A percentile compares a stretch with the other conserved stretches of the same genome.
Evolutionary conservation across 2,888 invertebrate species (phyloP).

Genomic region (Phorcus lineatus): DNA sequence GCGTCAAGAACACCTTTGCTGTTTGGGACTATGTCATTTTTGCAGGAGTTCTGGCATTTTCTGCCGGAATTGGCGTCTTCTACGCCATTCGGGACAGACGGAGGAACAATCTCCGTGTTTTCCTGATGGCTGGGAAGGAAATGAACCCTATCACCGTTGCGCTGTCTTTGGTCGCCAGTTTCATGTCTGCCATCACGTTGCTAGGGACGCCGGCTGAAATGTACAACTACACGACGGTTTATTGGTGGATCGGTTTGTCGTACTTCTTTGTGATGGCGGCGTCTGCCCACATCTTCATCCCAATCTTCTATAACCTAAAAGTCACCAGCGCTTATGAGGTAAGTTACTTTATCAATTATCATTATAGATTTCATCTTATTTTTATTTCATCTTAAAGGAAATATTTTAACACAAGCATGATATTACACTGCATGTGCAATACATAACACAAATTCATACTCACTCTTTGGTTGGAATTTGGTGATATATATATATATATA

Average conservation of each 20-base stretch:
- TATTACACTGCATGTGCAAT: too few species aligned
- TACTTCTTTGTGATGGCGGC: constrained; percentile 66
- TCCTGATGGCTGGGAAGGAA: constrained; percentile 67
- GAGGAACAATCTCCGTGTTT: constrained; percentile 59
- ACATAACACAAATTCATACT: too few species aligned
- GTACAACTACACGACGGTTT: constrained; percentile 68
- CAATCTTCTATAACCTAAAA: constrained; percentile 61
- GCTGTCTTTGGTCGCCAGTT: constrained; percentile 63
- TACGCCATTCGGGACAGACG: constrained; percentile 65
- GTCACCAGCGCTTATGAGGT: constrained; percentile 67
- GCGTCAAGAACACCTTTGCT: constrained; percentile 53
- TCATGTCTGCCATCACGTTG: constrained; percentile 67
- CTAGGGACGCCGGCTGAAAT: constrained; percentile 72
- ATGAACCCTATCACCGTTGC: constrained; percentile 66
- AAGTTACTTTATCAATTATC: constrained; percentile 21
- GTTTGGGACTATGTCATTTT: constrained; percentile 66
- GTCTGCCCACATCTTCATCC: constrained; percentile 61
- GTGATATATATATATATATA: too few species aligned
- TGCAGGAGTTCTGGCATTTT: constrained; percentile 54
- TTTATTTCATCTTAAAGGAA: too few species aligned
- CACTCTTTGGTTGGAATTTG: too few species aligned
- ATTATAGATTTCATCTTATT: too few species aligned
- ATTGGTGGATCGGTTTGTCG: constrained; percentile 61
- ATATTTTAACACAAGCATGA: too few species aligned
- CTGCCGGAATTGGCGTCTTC: constrained; percentile 68